Percentiles rank a stretch among this genome's conserved stretches.
phyloP scores from a whole-genome alignment of 2,113 vertebrate genomes.

The Semnornis frantzii region DNA sequence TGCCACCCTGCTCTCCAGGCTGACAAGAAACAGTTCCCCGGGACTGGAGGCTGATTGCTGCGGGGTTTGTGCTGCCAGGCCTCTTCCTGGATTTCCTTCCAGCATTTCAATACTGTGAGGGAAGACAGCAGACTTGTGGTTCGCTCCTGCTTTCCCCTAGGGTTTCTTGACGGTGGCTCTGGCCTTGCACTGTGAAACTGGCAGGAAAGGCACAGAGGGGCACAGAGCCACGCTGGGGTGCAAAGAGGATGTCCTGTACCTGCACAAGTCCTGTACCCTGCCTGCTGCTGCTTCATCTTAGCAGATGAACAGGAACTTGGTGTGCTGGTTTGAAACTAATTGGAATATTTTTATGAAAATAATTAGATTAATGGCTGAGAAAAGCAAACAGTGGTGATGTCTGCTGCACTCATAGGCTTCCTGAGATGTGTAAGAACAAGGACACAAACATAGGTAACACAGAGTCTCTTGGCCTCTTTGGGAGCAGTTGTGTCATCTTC shows the following conservation, averaged over 20 bases:
- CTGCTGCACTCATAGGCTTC: no score
- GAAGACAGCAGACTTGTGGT: neutral
- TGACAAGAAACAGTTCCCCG: neutral
- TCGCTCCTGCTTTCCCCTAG: neutral
- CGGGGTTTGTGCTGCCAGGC: neutral
- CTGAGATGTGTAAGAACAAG: no score
- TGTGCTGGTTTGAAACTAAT: no score
- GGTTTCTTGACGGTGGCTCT: neutral
- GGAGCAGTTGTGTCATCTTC: no score
- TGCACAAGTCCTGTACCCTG: neutral
- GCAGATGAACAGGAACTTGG: neutral
- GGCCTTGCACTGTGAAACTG: neutral
- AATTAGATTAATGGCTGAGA: no score
- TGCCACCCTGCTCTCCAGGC: neutral
- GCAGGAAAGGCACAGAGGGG: neutral
- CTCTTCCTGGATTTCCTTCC: neutral
- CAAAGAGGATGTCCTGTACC: neutral
- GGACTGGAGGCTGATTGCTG: neutral
- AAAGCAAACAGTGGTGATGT: no score
- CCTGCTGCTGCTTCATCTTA: neutral
- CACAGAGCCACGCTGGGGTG: accelerated
- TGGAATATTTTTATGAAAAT: no score
- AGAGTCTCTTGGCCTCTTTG: no score
- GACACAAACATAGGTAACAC: no score
- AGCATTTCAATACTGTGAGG: neutral